Conservation (phyloP, 2,888 invertebrate genomes). For the Pterostichus madidus region DNA sequence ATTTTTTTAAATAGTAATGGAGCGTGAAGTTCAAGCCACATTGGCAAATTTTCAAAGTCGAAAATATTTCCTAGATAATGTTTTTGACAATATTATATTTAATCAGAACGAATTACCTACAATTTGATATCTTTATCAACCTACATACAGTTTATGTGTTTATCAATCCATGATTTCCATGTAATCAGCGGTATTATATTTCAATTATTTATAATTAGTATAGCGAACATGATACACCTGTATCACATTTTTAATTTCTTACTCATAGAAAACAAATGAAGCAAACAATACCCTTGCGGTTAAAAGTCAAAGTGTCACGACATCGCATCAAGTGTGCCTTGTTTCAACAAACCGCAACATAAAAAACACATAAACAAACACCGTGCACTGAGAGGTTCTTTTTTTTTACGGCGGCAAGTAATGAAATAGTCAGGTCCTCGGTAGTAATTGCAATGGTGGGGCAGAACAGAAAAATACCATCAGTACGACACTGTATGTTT, state of each 20-base stretch:
- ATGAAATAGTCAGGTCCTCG: background rate
- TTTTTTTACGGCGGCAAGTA: background rate
- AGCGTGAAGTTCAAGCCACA: too few relatives aligned
- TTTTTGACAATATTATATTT: too few relatives aligned
- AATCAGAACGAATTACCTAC: too few relatives aligned
- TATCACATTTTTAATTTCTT: background rate
- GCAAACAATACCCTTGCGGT: conserved; percentile 1
- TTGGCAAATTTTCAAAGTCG: too few relatives aligned
- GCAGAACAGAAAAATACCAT: conserved; percentile 25
- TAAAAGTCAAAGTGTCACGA: background rate
- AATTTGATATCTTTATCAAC: too few relatives aligned
- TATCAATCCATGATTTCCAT: too few relatives aligned
- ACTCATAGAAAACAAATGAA: conserved; percentile 3
- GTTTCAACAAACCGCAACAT: conserved; percentile 41
- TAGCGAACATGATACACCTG: too few relatives aligned
- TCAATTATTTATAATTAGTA: too few relatives aligned
- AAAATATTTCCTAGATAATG: too few relatives aligned
- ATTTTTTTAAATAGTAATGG: too few relatives aligned
- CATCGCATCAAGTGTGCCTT: conserved; percentile 36
- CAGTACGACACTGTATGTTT: background rate
- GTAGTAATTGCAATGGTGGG: background rate
- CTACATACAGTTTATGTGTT: too few relatives aligned
- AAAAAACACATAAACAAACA: conserved; percentile 55
- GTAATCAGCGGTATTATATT: too few relatives aligned
- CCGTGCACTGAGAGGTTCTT: background rate